Evolutionary conservation across 2,797 vertebrate species (phyloP), one percentile per base, ranked within the genome.

Genomic region (Fistularia commersonii): DNA sequence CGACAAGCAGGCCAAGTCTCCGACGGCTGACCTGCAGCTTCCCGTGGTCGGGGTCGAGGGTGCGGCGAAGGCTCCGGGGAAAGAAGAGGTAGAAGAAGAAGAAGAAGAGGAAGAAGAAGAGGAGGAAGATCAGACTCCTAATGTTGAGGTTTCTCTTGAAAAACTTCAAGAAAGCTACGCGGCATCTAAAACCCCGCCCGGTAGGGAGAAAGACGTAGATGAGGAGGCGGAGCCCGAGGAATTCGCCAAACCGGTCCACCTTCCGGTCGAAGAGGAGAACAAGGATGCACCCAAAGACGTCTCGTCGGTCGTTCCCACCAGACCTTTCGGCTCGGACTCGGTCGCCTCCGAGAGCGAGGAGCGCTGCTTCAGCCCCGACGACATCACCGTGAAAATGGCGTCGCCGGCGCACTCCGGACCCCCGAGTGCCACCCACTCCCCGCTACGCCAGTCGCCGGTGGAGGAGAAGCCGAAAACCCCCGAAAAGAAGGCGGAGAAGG

Each of bases 321-420:
- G 84, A 80, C 70, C 77, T 45, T 78, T 85, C 23, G 77, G 87
- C 61, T 81, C 83, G 41, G 93, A 95, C 55, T 84, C 91, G 0
- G 56, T 83, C 45, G 87, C 87, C 38, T 92, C 88, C 47, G 96
- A 99, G 55, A 86, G 81, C 1, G 95, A 98, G 48, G 97, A 97
- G 9, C 90, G 95, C 43, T 98, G 96, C 83, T 87, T 91, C 69
- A 99, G 96, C 74, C 96, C 97, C 0, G 96, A 98, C 11, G 96
- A 99, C 6, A 93, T 96, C 80, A 99, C 97, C 6, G 92, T 99
- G 53, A 98, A 97, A 87, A 94, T 98, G 94, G 93, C 95, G 15
- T 98, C 95, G 33, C 96, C 95, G 15, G 91, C 92, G 40, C 92
- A 92, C 1, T 98, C 96, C 5, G 94, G 92, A 56, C 95, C 94